These are phyloP conservation scores for Piprites chloris DNA, from an alignment of 2,113 vertebrate species.

Conservation along the genomic window DNA sequence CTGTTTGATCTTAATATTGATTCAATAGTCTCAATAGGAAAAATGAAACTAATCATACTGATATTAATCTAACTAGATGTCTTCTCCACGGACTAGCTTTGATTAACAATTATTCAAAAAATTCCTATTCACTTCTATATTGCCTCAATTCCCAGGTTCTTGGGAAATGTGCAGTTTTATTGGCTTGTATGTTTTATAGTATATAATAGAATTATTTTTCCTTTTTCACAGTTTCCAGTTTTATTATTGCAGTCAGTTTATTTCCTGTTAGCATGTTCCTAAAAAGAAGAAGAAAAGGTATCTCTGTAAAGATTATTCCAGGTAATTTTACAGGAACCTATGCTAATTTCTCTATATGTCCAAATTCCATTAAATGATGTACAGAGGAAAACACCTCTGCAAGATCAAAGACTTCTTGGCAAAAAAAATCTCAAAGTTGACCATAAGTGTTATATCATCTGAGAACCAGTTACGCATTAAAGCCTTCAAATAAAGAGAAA, in stretches of 20 bases:
- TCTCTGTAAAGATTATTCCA: background rate
- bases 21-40: background rate
- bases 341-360: background rate
- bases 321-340: background rate
- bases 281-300: background rate
- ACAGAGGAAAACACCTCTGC: background rate
- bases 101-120: slow-evolving; percentile 55
- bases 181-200: slow-evolving; percentile 8
- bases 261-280: slow-evolving; percentile 35
- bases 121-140: slow-evolving; percentile 26
- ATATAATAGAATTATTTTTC: slow-evolving; percentile 47
- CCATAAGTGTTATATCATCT: background rate
- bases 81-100: slow-evolving; percentile 9
- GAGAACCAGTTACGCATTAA: background rate
- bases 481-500: background rate
- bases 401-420: background rate
- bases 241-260: slow-evolving; percentile 51
- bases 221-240: slow-evolving; percentile 46
- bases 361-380: background rate
- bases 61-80: slow-evolving; percentile 16
- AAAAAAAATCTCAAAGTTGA: background rate
- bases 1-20: background rate
- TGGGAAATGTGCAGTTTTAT: slow-evolving; percentile 38
- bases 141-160: slow-evolving; percentile 25
- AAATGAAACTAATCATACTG: background rate